A percentile compares a stretch with the other conserved stretches of the same genome.
Evolutionary conservation across 2,797 vertebrate genomes (phyloP).

Genomic region (Enteromius afrohamiltoni): DNA sequence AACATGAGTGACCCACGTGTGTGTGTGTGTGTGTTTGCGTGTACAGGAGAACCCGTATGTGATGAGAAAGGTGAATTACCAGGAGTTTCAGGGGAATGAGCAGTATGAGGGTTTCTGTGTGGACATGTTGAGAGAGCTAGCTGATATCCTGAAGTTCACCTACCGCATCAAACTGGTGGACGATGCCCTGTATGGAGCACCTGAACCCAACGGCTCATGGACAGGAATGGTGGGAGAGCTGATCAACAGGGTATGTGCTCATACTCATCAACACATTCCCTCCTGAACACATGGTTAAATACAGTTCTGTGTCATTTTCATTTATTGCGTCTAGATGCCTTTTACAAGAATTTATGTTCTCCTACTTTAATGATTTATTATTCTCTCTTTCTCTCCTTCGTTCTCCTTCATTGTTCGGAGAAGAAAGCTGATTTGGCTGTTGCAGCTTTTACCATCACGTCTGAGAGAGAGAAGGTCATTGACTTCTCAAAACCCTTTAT

Average conservation of each 20-base stretch:
- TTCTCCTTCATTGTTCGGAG: slow-evolving; percentile 62
- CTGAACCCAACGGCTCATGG: slow-evolving; percentile 91
- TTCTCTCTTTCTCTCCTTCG: slow-evolving; percentile 9
- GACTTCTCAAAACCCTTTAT: slow-evolving; percentile 95
- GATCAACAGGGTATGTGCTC: slow-evolving; percentile 85
- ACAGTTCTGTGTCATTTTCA: not conserved
- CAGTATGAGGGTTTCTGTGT: slow-evolving; percentile 93
- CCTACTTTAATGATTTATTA: not conserved
- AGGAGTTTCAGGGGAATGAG: slow-evolving; percentile 80
- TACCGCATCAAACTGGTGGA: slow-evolving; percentile 89
- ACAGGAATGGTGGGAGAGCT: slow-evolving; percentile 94
- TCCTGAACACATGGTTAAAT: not conserved
- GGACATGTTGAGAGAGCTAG: slow-evolving; percentile 90
- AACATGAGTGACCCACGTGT: not conserved
- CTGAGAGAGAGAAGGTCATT: slow-evolving; percentile 91
- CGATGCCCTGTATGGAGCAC: slow-evolving; percentile 87
- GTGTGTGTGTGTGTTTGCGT: slow-evolving; percentile 24
- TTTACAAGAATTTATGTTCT: slow-evolving; percentile 32
- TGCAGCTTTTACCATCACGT: slow-evolving; percentile 94
- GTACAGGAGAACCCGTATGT: slow-evolving; percentile 89
- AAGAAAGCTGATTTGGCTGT: slow-evolving; percentile 95
- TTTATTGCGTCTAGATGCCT: slow-evolving; percentile 56
- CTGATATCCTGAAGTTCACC: slow-evolving; percentile 86
- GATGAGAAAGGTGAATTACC: slow-evolving; percentile 86
- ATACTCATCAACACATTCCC: not conserved